These are phyloP conservation scores for Melitaea athalia DNA, from an alignment of 2,888 invertebrate genomes.

Conservation along the genomic window DNA sequence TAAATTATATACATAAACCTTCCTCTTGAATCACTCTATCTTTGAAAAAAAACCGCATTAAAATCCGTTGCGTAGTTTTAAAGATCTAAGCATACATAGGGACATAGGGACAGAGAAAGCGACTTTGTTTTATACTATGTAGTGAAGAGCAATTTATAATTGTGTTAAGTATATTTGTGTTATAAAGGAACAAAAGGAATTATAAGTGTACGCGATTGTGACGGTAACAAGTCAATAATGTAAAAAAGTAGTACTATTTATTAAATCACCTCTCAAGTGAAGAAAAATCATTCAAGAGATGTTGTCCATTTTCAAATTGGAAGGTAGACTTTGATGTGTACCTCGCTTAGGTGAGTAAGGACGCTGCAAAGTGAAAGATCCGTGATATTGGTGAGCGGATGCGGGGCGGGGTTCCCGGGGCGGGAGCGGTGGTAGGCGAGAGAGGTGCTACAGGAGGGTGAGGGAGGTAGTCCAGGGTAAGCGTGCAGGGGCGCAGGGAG, in stretches of 20 bases:
- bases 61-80: too few relatives aligned
- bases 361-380: slow-evolving; percentile 74
- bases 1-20: too few relatives aligned
- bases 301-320: slow-evolving; percentile 42
- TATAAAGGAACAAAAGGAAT: too few relatives aligned
- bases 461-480: slow-evolving; percentile 39
- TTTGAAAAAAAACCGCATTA: too few relatives aligned
- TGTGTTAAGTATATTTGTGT: too few relatives aligned
- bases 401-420: slow-evolving; percentile 65
- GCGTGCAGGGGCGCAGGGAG: slow-evolving; percentile 60
- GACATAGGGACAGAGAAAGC: too few relatives aligned
- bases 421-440: slow-evolving; percentile 47
- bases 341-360: slow-evolving; percentile 61
- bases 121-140: too few relatives aligned
- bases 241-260: slow-evolving; percentile 19
- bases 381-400: slow-evolving; percentile 70
- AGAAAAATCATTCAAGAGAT: slow-evolving; percentile 33
- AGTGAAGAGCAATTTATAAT: too few relatives aligned
- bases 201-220: background rate
- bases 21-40: too few relatives aligned
- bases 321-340: slow-evolving; percentile 47
- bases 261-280: slow-evolving; percentile 32
- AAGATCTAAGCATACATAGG: too few relatives aligned
- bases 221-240: background rate
- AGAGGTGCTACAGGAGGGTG: slow-evolving; percentile 50